Base-by-base conservation (phyloP, 2,888 invertebrate species). In the Mesorhabditis belari region DNA sequence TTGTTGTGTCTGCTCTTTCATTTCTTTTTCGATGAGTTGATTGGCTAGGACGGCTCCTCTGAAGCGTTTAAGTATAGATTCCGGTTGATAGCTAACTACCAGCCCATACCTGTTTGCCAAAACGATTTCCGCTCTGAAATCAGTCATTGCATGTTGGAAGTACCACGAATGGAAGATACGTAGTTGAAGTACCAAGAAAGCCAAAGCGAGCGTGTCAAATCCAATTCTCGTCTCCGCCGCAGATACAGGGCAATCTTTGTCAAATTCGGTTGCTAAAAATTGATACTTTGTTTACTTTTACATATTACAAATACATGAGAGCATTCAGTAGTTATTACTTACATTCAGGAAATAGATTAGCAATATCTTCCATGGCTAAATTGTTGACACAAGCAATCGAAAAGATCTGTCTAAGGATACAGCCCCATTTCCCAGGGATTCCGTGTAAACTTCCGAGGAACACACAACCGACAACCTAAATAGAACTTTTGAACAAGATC, bases 41-140 rank as follows among this genome's bases (percentile, higher is more conserved):
- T 95, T 94, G 72, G 96, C 91, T 25, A 98, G 84, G 81, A 96
- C 92, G 0, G 95, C 96, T 2, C 98, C 96, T 81, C 92, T 87
- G 76, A 21, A 79, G 70, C n/a, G n/a, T n/a, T n/a, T n/a, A n/a
- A n/a, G n/a, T n/a, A n/a, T n/a, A n/a, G n/a, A n/a, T n/a, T n/a
- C n/a, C n/a, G n/a, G n/a, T n/a, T n/a, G n/a, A n/a, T n/a, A 35
- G n/a, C 12, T 35, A 9, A n/a, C 44, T n/a, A n/a, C 44, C n/a
- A 9, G 23, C 29, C 29, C 63, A 29, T 35, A 77, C 79, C 79
- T 88, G 4, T 94, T 94, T 3, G 95, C 92, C 35, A 98, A 85
- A 66, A 92, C 88, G 26, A 92, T 90, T 81, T 94, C 93, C 1
- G 95, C 94, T 83, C 92, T 90, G 55, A 93, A 90, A 81, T 96